A percentile compares a stretch with the other conserved stretches of the same genome.
These are phyloP conservation scores for Drosophila varians DNA, from an alignment of 1,140 invertebrate species.

Conservation along the genomic window DNA sequence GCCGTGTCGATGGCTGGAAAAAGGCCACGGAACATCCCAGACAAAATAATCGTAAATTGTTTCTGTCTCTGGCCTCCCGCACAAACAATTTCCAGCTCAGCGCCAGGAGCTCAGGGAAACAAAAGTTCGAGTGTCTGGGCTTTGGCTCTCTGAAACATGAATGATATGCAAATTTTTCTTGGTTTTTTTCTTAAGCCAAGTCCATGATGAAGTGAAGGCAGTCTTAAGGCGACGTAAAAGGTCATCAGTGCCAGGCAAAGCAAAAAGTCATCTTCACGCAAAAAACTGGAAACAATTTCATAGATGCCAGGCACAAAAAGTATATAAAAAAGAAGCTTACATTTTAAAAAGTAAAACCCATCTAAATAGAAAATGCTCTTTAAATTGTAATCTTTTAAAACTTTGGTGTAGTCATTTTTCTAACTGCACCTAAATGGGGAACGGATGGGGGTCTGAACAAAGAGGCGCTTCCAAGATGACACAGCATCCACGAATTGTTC, in stretches of 20 bases:
- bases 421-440: background rate
- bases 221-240: constrained; percentile 72
- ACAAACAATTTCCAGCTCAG: constrained; percentile 23
- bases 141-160: constrained; percentile 35
- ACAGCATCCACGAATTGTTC: constrained; percentile 34
- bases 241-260: constrained; percentile 57
- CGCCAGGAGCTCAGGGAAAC: constrained; percentile 9
- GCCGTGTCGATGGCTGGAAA: constrained; percentile 36
- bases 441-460: constrained; percentile 37
- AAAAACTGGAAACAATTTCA: constrained; percentile 28
- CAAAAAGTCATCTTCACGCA: constrained; percentile 66
- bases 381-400: background rate
- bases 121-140: background rate
- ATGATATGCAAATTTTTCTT: constrained; percentile 71
- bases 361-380: too few relatives aligned
- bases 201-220: constrained; percentile 63
- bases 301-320: background rate
- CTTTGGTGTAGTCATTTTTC: background rate
- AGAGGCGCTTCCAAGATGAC: constrained; percentile 72
- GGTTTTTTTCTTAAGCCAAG: constrained; percentile 10
- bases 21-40: constrained; percentile 35
- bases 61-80: constrained; percentile 40
- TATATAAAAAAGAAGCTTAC: background rate
- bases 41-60: constrained; percentile 76
- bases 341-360: too few relatives aligned